phyloP scores from a whole-genome alignment of 2,797 vertebrate species.

The Hephaestus fuliginosus region DNA sequence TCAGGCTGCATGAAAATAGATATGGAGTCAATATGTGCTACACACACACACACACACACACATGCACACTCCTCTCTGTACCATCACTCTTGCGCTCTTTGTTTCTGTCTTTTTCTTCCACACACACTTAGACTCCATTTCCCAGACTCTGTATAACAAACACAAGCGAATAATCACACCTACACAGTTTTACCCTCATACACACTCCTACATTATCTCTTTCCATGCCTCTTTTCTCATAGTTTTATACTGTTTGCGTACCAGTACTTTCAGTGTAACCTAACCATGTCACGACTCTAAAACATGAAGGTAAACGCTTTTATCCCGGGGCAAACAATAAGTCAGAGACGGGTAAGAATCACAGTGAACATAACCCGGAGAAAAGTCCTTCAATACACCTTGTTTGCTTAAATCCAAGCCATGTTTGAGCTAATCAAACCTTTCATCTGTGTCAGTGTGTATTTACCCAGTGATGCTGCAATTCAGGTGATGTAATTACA shows the following conservation, averaged over 20 bases:
- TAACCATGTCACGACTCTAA: not conserved
- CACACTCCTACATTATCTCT: not conserved
- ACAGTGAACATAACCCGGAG: not conserved
- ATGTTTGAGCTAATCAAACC: not conserved
- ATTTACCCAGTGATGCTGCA: not conserved
- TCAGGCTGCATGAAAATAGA: slow-evolving; percentile 60
- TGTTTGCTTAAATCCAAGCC: not conserved
- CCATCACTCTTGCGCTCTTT: not conserved
- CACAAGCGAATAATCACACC: slow-evolving; percentile 1
- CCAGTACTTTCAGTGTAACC: not conserved
- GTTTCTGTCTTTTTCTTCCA: slow-evolving; percentile 4
- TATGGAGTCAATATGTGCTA: slow-evolving; percentile 52
- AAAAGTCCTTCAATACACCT: not conserved
- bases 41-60: slow-evolving; percentile 4
- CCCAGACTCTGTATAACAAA: not conserved
- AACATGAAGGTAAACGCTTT: not conserved
- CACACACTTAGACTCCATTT: not conserved
- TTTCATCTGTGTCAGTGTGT: not conserved
- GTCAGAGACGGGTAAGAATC: not conserved
- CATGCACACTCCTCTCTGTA: not conserved
- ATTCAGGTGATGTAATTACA: not conserved
- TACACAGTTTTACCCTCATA: not conserved
- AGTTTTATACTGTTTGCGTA: not conserved
- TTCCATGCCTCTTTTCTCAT: not conserved
- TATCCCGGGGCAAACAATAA: not conserved